phyloP scores from a whole-genome alignment of 2,113 vertebrate genomes.

The Serinus canaria region DNA sequence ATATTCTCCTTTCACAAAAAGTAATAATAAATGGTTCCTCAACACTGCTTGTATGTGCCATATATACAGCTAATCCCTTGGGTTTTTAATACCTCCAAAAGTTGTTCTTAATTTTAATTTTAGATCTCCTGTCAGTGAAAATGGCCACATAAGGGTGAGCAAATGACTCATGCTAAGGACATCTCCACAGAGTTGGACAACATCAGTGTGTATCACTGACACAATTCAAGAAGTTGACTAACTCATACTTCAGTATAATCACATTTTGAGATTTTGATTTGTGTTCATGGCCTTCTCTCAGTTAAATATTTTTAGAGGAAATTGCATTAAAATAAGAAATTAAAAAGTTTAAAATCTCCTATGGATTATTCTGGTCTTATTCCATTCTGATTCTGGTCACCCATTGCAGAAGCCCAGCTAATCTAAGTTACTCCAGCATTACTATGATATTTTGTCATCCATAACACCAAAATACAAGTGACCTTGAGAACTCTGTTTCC shows the following conservation, averaged over 20 bases:
- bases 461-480: background rate
- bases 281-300: background rate
- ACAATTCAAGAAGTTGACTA: background rate
- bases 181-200: background rate
- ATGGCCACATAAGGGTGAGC: background rate
- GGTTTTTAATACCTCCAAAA: background rate
- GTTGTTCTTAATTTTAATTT: background rate
- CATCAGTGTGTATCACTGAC: background rate
- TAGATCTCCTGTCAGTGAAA: background rate
- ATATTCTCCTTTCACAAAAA: background rate
- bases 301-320: background rate
- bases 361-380: background rate
- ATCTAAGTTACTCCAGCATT: background rate
- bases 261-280: background rate
- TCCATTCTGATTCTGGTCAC: background rate
- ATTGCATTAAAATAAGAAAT: background rate
- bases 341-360: background rate
- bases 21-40: background rate
- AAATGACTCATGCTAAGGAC: background rate
- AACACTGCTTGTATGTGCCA: background rate
- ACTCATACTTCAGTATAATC: background rate
- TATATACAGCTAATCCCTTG: background rate
- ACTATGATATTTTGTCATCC: background rate
- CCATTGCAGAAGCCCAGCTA: background rate
- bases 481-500: background rate